These are phyloP conservation scores for Porites lutea DNA, from an alignment of 64 coral and sea anemone genomes.

Conservation along the genomic window DNA sequence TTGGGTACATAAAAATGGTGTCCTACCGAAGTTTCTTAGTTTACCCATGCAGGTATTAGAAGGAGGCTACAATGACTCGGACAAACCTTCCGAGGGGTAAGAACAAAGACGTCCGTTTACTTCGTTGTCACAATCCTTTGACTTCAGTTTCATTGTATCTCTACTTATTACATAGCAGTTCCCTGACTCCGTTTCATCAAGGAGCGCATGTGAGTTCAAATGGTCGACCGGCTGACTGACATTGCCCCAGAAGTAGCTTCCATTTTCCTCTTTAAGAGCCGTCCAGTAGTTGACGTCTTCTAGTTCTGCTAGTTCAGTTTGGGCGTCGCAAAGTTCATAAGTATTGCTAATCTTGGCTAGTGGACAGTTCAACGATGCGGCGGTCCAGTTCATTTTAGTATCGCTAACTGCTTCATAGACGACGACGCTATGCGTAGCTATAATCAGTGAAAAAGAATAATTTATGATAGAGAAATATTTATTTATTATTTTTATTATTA, in stretches of 20 bases:
- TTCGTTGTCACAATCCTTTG: neutral
- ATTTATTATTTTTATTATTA: no score
- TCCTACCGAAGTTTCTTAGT: no score
- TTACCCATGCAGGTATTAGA: no score
- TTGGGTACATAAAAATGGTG: no score
- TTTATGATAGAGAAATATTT: no score
- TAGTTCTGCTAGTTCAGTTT: neutral
- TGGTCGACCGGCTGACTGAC: neutral
- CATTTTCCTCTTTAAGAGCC: neutral
- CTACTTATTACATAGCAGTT: constrained; percentile 15
- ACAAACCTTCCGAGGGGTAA: no score
- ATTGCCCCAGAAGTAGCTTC: neutral
- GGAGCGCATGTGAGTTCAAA: neutral
- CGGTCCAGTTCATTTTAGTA: neutral
- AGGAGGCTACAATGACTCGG: no score
- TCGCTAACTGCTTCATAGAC: neutral
- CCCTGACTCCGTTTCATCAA: neutral
- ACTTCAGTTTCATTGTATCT: constrained; percentile 3
- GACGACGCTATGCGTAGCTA: neutral
- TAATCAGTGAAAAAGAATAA: no score
- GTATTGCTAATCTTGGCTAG: neutral
- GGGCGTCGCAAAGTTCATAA: constrained; percentile 2
- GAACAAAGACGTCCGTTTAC: neutral
- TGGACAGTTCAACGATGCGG: neutral
- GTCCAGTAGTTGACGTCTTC: neutral